Conservation (phyloP, 2,113 vertebrate genomes). For the Platichthys flesus region DNA sequence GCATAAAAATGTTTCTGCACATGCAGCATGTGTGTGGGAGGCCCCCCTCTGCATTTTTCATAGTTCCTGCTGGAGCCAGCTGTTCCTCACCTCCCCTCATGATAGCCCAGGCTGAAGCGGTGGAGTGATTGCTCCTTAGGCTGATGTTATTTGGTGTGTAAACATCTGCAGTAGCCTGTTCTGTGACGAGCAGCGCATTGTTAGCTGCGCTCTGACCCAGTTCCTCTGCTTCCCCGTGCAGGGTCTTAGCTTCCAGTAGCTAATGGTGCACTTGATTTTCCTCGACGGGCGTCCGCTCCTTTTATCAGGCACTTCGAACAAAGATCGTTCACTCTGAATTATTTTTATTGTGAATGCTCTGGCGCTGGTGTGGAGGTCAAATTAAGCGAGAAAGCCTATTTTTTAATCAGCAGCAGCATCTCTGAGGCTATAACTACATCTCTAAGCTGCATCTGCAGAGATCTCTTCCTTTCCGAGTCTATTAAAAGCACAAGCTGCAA, state of each 20-base stretch:
- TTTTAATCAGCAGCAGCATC: constrained; percentile 30
- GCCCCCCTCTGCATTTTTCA: constrained; percentile 42
- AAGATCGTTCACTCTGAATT: background rate
- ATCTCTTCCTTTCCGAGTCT: constrained; percentile 12
- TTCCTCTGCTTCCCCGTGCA: constrained; percentile 40
- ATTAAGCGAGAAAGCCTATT: constrained; percentile 3
- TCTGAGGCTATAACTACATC: constrained; percentile 18
- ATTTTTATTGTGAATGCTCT: background rate
- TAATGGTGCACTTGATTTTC: constrained; percentile 18
- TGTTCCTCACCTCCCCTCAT: constrained; percentile 42
- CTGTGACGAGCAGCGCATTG: constrained; percentile 45
- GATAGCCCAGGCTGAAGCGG: background rate
- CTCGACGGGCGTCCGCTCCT: background rate
- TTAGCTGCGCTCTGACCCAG: constrained; percentile 56
- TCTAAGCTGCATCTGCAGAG: constrained; percentile 37
- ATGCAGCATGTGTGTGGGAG: constrained; percentile 30
- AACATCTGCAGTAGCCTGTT: constrained; percentile 68
- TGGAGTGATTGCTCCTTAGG: constrained; percentile 37
- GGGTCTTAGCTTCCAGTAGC: constrained; percentile 12
- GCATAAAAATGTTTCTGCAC: constrained; percentile 3
- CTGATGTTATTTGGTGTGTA: constrained; percentile 57
- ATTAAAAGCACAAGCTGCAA: constrained; percentile 44
- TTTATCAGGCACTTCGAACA: background rate
- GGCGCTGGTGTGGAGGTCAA: background rate
- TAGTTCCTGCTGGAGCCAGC: constrained; percentile 43